Conservation (phyloP, 2,888 invertebrate species). For the Athetis lepigone region DNA sequence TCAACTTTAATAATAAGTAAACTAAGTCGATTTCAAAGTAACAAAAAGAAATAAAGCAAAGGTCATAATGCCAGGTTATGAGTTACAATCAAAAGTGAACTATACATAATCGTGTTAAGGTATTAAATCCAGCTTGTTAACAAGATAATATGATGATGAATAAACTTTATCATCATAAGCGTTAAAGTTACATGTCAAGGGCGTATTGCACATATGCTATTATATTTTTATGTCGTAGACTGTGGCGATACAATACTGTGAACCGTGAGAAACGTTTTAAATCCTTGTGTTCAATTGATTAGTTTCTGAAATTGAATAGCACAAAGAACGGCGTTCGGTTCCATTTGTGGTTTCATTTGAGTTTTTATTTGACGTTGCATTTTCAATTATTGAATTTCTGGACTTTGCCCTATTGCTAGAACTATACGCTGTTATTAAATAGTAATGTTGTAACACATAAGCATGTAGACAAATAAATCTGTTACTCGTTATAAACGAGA, state of each 20-base stretch:
- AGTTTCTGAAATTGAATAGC: constrained; percentile 50
- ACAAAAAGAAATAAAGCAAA: constrained; percentile 3
- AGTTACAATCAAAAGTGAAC: constrained; percentile 20
- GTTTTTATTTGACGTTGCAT: constrained; percentile 29
- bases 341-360: constrained; percentile 24
- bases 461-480: constrained; percentile 20
- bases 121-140: constrained; percentile 12
- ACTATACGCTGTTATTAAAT: not conserved
- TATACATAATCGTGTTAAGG: constrained; percentile 11
- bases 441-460: constrained; percentile 2
- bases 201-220: constrained; percentile 47
- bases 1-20: constrained; percentile 12
- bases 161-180: constrained; percentile 40
- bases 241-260: constrained; percentile 30
- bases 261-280: constrained; percentile 42
- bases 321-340: constrained; percentile 37
- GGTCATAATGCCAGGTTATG: not conserved
- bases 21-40: constrained; percentile 5
- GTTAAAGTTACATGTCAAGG: constrained; percentile 54
- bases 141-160: constrained; percentile 30
- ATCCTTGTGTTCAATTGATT: constrained; percentile 51
- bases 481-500: constrained; percentile 7
- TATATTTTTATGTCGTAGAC: constrained; percentile 36
- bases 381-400: constrained; percentile 20
- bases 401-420: constrained; percentile 13